Evolutionary conservation across 2,113 vertebrate genomes (phyloP).

Genomic region (Rattus rattus): DNA sequence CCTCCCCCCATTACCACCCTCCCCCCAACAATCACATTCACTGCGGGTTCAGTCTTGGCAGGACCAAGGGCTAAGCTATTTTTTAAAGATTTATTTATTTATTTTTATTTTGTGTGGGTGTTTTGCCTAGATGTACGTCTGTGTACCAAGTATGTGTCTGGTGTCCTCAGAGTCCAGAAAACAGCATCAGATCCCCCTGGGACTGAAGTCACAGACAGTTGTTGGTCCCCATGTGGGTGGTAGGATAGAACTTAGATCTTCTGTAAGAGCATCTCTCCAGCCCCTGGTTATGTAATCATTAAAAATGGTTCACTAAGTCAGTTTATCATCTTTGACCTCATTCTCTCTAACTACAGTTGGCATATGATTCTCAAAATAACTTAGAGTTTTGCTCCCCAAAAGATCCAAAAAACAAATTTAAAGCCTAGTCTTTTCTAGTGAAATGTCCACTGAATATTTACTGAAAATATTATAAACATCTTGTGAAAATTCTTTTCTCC

Average conservation of each 20-base stretch:
- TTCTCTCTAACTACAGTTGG: not conserved
- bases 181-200: not conserved
- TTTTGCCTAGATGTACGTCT: not conserved
- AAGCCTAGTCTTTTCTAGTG: not conserved
- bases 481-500: not conserved
- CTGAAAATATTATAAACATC: not conserved
- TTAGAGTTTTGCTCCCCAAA: not conserved
- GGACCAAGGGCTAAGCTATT: not conserved
- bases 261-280: not conserved
- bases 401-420: not conserved
- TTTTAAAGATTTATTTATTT: not conserved
- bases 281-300: not conserved
- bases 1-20: too few species aligned
- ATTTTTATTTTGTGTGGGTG: not conserved
- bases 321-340: slow-evolving; percentile 3
- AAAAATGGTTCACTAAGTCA: not conserved
- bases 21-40: too few species aligned
- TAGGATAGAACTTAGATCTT: not conserved
- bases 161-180: not conserved
- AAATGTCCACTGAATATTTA: not conserved
- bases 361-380: not conserved
- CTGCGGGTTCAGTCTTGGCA: too few species aligned
- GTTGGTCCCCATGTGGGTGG: not conserved
- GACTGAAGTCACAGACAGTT: not conserved
- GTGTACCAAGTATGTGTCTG: not conserved